Conservation (phyloP, 2,113 vertebrate genomes). For the Desmodus rotundus region DNA sequence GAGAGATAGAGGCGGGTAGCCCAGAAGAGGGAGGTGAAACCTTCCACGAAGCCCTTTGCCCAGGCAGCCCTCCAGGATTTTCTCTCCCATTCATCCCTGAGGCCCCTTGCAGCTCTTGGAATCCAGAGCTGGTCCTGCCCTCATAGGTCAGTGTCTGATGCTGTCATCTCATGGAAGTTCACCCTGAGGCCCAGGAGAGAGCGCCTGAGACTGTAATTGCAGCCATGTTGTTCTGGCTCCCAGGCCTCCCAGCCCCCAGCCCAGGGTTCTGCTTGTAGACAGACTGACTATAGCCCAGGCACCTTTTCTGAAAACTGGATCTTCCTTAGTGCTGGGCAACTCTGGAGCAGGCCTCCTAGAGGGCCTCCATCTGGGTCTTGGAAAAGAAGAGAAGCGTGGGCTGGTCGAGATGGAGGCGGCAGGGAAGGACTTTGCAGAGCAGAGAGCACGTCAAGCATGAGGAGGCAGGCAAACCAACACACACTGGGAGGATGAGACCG, state of each 20-base stretch:
- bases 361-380: background rate
- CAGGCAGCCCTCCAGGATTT: background rate
- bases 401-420: background rate
- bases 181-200: background rate
- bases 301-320: background rate
- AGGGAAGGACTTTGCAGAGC: background rate
- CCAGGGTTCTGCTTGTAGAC: background rate
- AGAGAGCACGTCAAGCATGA: background rate
- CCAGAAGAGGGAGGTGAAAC: background rate
- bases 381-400: background rate
- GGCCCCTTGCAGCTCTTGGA: background rate
- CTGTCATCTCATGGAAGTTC: background rate
- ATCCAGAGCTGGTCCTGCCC: background rate
- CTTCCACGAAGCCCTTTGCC: background rate
- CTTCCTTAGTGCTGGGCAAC: background rate
- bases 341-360: background rate
- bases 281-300: background rate
- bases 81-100: background rate
- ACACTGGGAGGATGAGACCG: rapidly evolving
- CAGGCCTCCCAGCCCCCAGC: background rate
- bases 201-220: background rate
- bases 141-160: background rate
- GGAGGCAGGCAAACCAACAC: background rate
- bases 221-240: too few relatives aligned
- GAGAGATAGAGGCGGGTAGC: background rate